Conservation (phyloP, 1,140 invertebrate species). For the Tetramorium parvispinum region DNA sequence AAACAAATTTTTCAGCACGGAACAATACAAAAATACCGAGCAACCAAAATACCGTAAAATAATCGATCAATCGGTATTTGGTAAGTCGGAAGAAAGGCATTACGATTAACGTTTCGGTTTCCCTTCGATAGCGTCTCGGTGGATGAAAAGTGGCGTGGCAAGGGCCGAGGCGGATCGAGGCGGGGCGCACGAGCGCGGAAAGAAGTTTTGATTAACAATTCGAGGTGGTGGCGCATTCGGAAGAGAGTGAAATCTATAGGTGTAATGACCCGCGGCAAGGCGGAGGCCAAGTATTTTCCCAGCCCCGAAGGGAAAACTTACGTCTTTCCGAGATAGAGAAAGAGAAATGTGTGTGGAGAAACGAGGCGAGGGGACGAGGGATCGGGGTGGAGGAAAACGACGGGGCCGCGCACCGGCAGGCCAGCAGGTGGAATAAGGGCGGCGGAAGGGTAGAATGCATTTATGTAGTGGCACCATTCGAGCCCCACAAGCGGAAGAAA, state of each 20-base stretch:
- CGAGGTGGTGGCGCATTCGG: slow-evolving; percentile 43
- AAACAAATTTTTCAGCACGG: no score
- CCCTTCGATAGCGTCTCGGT: slow-evolving; percentile 20
- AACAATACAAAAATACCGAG: no score
- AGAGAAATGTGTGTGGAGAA: slow-evolving; percentile 39
- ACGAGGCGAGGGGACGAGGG: background rate
- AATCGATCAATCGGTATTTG: background rate
- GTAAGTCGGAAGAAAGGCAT: slow-evolving; percentile 10
- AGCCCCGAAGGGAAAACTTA: slow-evolving; percentile 65
- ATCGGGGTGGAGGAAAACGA: background rate
- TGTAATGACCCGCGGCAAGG: slow-evolving; percentile 67
- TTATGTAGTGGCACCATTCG: slow-evolving; percentile 77
- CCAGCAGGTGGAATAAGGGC: slow-evolving; percentile 63
- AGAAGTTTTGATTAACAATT: slow-evolving; percentile 67
- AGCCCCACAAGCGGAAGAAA: slow-evolving; percentile 73
- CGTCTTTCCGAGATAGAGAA: slow-evolving; percentile 33
- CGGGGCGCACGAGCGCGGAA: slow-evolving; percentile 34
- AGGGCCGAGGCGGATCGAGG: background rate
- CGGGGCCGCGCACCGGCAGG: slow-evolving; percentile 22
- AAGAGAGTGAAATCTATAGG: slow-evolving; percentile 70
- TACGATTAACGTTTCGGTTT: slow-evolving; percentile 36
- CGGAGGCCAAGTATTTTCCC: slow-evolving; percentile 63
- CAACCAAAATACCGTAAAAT: background rate
- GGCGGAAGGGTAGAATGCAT: slow-evolving; percentile 74
- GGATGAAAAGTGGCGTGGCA: slow-evolving; percentile 32